A percentile compares a stretch with the other conserved stretches of the same genome.
phyloP scores from a whole-genome alignment of 2,113 vertebrate species.

The Phodopus roborovskii region DNA sequence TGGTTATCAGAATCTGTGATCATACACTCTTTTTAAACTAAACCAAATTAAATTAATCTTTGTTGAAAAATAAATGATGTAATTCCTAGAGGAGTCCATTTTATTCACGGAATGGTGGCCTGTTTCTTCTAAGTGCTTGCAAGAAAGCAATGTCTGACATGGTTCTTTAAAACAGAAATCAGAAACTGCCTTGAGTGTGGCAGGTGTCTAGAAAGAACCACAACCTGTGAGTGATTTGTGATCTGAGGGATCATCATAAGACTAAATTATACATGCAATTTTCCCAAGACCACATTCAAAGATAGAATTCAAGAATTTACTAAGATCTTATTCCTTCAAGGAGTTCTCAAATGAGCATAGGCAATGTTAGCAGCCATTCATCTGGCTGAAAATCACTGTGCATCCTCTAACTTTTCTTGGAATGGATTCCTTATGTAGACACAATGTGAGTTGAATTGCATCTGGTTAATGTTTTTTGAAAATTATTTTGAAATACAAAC shows the following conservation, averaged over 20 bases:
- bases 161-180: constrained; percentile 14
- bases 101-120: constrained; percentile 39
- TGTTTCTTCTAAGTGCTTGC: constrained; percentile 39
- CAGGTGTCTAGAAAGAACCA: constrained; percentile 56
- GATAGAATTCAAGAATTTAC: constrained; percentile 38
- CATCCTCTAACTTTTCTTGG: constrained; percentile 61
- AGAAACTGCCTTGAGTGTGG: constrained; percentile 27
- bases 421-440: constrained; percentile 76
- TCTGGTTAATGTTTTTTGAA: constrained; percentile 76
- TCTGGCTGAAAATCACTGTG: constrained; percentile 50
- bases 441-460: constrained; percentile 60
- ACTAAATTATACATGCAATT: constrained; percentile 6
- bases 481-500: constrained; percentile 69
- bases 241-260: constrained; percentile 8
- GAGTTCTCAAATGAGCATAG: constrained; percentile 27
- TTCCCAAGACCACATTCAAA: constrained; percentile 45
- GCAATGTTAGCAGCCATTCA: constrained; percentile 53
- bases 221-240: neutral
- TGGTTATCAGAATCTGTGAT: constrained; percentile 76
- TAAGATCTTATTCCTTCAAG: constrained; percentile 53
- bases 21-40: constrained; percentile 63
- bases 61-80: constrained; percentile 79
- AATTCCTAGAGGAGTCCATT: constrained; percentile 66
- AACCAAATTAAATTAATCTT: constrained; percentile 79
- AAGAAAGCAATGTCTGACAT: constrained; percentile 34